A percentile compares a stretch with the other conserved stretches of the same genome.
These are phyloP conservation scores for Acanthopleura granulata DNA, from an alignment of 2,888 invertebrate genomes.

Conservation along the genomic window DNA sequence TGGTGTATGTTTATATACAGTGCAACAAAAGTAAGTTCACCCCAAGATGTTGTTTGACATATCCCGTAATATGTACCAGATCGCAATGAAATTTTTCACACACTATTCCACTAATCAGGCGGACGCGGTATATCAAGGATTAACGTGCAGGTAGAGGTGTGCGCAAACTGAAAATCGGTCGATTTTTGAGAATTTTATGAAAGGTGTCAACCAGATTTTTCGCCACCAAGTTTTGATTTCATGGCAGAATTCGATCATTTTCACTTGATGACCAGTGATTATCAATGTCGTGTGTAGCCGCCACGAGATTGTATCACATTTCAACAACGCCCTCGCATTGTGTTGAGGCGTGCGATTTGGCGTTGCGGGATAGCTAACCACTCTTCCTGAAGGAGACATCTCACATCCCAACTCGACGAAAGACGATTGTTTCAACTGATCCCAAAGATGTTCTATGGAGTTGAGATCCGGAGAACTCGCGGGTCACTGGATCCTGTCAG, in stretches of 20 bases:
- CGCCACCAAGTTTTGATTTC: no score
- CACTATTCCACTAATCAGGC: neutral
- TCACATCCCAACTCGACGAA: neutral
- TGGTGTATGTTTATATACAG: no score
- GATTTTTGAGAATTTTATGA: neutral
- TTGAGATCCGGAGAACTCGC: neutral
- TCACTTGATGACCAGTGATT: neutral
- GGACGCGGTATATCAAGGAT: neutral
- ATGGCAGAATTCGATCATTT: no score
- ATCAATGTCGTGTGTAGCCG: neutral
- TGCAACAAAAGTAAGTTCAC: slow-evolving; percentile 7
- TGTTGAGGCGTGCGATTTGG: neutral
- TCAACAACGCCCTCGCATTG: neutral
- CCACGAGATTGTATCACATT: neutral
- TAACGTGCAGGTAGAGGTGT: neutral
- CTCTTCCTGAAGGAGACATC: neutral
- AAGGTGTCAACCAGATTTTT: no score
- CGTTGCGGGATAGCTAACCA: neutral
- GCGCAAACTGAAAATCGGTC: neutral
- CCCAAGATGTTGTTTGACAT: neutral
- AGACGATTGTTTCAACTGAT: neutral
- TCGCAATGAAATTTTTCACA: neutral
- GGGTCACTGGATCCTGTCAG: neutral
- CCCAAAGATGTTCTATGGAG: slow-evolving; percentile 4
- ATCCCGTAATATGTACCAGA: neutral